Conservation (phyloP, 2,888 invertebrate species). For the Cepaea hortensis region DNA sequence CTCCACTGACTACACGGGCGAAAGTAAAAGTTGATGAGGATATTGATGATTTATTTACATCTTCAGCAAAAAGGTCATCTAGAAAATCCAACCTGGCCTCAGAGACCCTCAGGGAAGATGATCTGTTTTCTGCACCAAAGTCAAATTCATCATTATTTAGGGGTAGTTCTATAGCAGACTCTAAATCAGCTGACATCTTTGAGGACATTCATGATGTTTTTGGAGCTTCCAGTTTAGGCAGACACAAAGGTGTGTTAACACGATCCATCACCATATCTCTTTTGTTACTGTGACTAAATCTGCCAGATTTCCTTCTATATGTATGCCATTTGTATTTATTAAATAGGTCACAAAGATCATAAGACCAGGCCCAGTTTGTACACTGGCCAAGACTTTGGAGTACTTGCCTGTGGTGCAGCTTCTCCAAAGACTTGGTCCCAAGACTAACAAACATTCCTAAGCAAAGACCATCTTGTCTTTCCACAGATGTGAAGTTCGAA, state of each 20-base stretch:
- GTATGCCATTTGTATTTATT: too few species aligned
- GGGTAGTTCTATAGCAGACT: conserved; percentile 44
- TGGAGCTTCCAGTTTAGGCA: conserved; percentile 40
- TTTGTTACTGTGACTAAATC: too few species aligned
- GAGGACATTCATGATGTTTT: conserved; percentile 61
- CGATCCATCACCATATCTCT: too few species aligned
- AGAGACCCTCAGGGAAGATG: conserved; percentile 40
- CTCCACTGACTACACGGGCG: neutral
- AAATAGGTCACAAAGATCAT: too few species aligned
- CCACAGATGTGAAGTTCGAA: too few species aligned
- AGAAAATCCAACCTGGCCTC: neutral
- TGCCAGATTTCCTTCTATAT: too few species aligned
- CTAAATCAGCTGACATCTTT: neutral
- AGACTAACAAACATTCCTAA: too few species aligned
- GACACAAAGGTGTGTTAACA: conserved; percentile 35
- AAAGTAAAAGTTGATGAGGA: neutral
- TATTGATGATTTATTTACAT: conserved; percentile 48
- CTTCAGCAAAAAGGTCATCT: conserved; percentile 31
- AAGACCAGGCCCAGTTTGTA: too few species aligned
- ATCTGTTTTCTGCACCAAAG: conserved; percentile 49
- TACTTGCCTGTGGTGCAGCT: too few species aligned
- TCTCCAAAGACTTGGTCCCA: too few species aligned
- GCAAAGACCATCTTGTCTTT: too few species aligned
- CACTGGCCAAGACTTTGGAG: too few species aligned
- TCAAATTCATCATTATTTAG: conserved; percentile 30